Evolutionary conservation across 2,113 vertebrate genomes (phyloP).

Genomic region (Eidolon helvum): DNA sequence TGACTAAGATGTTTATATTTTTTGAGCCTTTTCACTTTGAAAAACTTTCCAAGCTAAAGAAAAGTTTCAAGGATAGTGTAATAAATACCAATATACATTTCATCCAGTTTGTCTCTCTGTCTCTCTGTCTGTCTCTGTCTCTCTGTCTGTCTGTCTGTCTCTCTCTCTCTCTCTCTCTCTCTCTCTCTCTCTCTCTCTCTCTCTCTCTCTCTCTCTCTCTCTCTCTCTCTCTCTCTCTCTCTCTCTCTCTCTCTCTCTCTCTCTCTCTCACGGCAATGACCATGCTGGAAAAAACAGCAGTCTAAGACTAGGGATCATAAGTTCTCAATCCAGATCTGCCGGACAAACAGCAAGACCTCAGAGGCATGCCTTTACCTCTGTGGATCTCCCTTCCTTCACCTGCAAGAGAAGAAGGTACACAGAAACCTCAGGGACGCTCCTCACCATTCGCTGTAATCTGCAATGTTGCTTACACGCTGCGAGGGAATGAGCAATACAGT

Average conservation of each 20-base stretch:
- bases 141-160: not conserved
- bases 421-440: not conserved
- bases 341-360: not conserved
- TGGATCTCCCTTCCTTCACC: not conserved
- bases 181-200: not conserved
- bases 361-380: not conserved
- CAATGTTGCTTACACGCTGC: rapidly evolving
- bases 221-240: too few species aligned
- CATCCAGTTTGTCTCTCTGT: rapidly evolving
- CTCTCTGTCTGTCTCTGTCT: not conserved
- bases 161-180: too few species aligned
- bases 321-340: not conserved
- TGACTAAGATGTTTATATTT: not conserved
- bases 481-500: rapidly evolving
- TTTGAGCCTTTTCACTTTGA: not conserved
- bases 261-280: too few species aligned
- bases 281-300: rapidly evolving
- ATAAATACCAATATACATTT: not conserved
- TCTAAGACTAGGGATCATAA: too few species aligned
- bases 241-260: rapidly evolving
- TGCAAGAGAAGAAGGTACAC: not conserved
- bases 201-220: rapidly evolving
- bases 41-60: not conserved
- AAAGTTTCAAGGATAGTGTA: not conserved
- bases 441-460: rapidly evolving